A percentile compares a stretch with the other conserved stretches of the same genome.
Conservation (phyloP, 1,140 invertebrate genomes). For the Conus ventricosus region DNA sequence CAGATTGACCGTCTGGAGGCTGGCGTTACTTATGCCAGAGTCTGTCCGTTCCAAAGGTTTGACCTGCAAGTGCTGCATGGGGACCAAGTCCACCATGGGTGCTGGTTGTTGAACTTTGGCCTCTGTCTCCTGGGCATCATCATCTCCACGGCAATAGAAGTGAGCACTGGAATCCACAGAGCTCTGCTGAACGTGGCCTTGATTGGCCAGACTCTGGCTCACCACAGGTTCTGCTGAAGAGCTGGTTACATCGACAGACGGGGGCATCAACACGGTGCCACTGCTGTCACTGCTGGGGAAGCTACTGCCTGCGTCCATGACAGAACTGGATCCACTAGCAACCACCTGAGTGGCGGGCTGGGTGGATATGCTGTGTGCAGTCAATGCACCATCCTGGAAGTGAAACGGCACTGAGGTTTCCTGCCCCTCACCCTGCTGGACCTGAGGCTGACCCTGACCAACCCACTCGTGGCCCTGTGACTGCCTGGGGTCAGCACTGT, state of each 20-base stretch:
- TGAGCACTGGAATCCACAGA: constrained; percentile 33
- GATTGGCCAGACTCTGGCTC: not conserved
- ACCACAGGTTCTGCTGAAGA: not conserved
- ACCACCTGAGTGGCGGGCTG: not conserved
- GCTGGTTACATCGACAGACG: not conserved
- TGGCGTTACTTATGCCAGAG: constrained; percentile 57
- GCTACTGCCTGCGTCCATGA: not conserved
- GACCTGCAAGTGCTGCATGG: constrained; percentile 32
- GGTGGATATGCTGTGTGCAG: not conserved
- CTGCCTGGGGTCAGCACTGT: not conserved
- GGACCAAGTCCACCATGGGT: not conserved
- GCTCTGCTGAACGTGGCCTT: not conserved
- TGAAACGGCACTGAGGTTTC: not conserved
- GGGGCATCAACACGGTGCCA: not conserved
- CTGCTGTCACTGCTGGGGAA: not conserved
- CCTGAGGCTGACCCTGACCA: not conserved
- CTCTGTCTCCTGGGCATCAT: not conserved
- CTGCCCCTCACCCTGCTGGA: not conserved
- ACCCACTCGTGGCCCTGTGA: constrained; percentile 18
- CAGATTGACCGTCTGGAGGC: constrained; percentile 51
- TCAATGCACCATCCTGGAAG: not conserved
- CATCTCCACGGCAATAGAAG: constrained; percentile 41
- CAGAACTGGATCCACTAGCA: not conserved
- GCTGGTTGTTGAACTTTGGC: not conserved
- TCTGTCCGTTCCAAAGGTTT: constrained; percentile 40